A percentile compares a stretch with the other conserved stretches of the same genome.
These are phyloP conservation scores for Tortrix viridana DNA, from an alignment of 2,888 invertebrate species.

Conservation along the genomic window DNA sequence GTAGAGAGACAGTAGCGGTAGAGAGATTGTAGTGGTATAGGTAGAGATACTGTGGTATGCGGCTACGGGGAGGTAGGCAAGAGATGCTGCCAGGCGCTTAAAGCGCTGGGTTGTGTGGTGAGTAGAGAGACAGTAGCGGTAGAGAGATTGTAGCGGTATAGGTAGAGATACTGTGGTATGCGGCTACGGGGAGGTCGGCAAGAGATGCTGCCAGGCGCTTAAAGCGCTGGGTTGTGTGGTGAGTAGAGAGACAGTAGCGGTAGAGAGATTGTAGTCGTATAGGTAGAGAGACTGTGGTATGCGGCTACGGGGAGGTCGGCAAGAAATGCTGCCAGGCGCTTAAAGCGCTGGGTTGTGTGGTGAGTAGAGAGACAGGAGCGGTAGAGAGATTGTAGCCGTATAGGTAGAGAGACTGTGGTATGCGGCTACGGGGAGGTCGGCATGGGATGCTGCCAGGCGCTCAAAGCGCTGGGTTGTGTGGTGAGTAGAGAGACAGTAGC, in stretches of 20 bases:
- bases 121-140: too few species aligned
- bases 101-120: constrained; percentile 89
- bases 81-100: constrained; percentile 91
- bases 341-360: constrained; percentile 97
- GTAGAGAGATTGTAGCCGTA: too few species aligned
- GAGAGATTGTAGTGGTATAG: too few species aligned
- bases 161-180: constrained; percentile 83
- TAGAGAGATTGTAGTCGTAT: too few species aligned
- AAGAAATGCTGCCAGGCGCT: constrained; percentile 98
- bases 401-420: too few species aligned
- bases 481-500: constrained; percentile 73
- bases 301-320: constrained; percentile 98
- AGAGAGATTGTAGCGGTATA: too few species aligned
- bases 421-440: constrained; percentile 99
- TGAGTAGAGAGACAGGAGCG: too few species aligned
- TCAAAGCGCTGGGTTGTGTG: constrained; percentile 97
- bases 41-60: constrained; percentile 85
- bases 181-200: constrained; percentile 98
- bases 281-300: too few species aligned
- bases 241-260: too few species aligned
- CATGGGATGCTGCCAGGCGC: constrained; percentile 97
- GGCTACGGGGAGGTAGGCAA: constrained; percentile 99
- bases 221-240: constrained; percentile 89
- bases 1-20: constrained; percentile 57
- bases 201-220: constrained; percentile 93